A percentile compares a stretch with the other conserved stretches of the same genome.
These are phyloP conservation scores for Danio jaintianensis DNA, from an alignment of 2,797 vertebrate species.

Conservation along the genomic window DNA sequence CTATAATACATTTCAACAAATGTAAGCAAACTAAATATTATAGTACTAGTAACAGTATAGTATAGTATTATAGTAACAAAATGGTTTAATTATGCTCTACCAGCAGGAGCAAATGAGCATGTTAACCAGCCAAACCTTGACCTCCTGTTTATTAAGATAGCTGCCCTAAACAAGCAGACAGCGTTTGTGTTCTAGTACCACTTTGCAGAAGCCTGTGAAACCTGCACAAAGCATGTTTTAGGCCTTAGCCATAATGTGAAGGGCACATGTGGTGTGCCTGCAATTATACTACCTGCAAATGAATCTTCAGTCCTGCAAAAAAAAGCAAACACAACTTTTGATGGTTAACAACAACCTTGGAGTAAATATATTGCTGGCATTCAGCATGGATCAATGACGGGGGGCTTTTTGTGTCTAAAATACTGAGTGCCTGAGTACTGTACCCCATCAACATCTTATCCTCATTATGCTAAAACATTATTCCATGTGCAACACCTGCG, in stretches of 20 bases:
- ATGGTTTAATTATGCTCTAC: background rate
- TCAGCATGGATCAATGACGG: conserved; percentile 32
- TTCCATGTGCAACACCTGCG: conserved; percentile 87
- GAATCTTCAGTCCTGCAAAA: conserved; percentile 39
- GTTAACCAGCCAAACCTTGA: background rate
- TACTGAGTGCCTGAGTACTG: conserved; percentile 77
- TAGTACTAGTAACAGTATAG: too few species aligned
- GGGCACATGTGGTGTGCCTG: background rate
- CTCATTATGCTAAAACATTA: conserved; percentile 85
- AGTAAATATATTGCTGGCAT: conserved; percentile 11
- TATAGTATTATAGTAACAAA: too few species aligned
- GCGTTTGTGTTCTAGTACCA: too few species aligned
- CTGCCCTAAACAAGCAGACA: background rate
- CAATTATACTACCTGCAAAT: conserved; percentile 31
- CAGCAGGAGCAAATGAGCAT: background rate
- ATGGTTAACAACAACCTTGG: conserved; percentile 35
- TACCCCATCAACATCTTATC: conserved; percentile 81
- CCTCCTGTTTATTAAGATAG: background rate
- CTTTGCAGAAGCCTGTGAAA: background rate
- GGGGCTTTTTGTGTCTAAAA: conserved; percentile 70
- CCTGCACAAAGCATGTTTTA: background rate
- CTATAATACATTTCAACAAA: background rate
- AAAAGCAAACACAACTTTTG: background rate
- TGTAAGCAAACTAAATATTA: background rate
- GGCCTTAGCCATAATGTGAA: conserved; percentile 25